These are phyloP conservation scores for Idaea straminata DNA, from an alignment of 2,888 invertebrate species.

Conservation along the genomic window DNA sequence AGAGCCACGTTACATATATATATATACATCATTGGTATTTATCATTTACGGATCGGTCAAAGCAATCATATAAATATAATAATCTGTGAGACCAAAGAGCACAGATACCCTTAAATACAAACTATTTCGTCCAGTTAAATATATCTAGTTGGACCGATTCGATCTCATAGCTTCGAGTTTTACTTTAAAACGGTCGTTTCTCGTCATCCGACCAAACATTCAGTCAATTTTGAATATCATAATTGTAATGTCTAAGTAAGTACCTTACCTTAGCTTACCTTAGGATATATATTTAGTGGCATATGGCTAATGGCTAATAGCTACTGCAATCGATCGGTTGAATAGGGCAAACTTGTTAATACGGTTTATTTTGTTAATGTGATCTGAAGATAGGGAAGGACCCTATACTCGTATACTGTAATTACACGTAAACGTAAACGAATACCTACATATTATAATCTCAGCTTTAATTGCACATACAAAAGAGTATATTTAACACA, in stretches of 20 bases:
- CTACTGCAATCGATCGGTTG: slow-evolving; percentile 17
- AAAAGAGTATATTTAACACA: slow-evolving; percentile 54
- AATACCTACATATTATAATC: slow-evolving; percentile 40
- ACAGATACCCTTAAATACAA: neutral
- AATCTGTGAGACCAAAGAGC: too few species aligned
- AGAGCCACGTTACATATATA: slow-evolving; percentile 51
- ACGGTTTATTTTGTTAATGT: slow-evolving; percentile 72
- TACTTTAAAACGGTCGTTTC: slow-evolving; percentile 45
- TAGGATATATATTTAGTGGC: slow-evolving; percentile 46
- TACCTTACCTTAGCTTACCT: too few species aligned
- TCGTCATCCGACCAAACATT: slow-evolving; percentile 66
- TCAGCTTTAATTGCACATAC: slow-evolving; percentile 65
- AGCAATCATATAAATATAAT: too few species aligned
- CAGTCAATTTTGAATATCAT: slow-evolving; percentile 75
- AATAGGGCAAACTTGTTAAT: slow-evolving; percentile 59
- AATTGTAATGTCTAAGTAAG: slow-evolving; percentile 55
- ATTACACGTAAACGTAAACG: slow-evolving; percentile 44
- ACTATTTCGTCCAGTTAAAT: slow-evolving; percentile 15
- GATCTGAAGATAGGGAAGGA: slow-evolving; percentile 63
- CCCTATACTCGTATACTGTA: slow-evolving; percentile 21
- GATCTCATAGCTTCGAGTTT: slow-evolving; percentile 21
- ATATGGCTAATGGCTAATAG: slow-evolving; percentile 46
- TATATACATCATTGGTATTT: neutral
- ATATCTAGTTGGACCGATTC: slow-evolving; percentile 19
- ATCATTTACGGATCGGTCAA: too few species aligned